Evolutionary conservation across 2,113 vertebrate genomes (phyloP), one percentile per base, ranked within the genome.

Genomic region (Gadus chalcogrammus): DNA sequence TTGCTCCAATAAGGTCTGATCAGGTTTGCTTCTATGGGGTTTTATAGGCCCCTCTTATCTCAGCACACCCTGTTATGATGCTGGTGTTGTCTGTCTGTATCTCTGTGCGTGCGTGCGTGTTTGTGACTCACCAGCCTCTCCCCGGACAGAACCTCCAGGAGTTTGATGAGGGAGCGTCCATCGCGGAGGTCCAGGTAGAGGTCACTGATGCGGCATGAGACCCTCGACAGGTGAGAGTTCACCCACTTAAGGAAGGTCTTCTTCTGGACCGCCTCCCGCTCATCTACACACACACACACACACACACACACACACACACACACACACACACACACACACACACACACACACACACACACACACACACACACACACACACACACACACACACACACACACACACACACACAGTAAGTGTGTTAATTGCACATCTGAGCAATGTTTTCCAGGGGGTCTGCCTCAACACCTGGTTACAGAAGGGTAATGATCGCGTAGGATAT

Each of bases 211-310:
- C 95, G 88, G 82, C 95, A 95, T 74, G 95, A 96, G 16, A 96
- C 94, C 0, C 95, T 93, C 55, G 95, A 92, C 70, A 96, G 83
- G 85, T 96, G 95, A 16, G 95, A 96, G 79, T 96, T 96, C 61
- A 96, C 95, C 95, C 95, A 96, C 81, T 96, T 96, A 1, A 94
- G 96, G 86, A 96, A 96, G 70, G 95, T 96, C 87, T 96, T 96
- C 91, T 96, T 96, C 87, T 96, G 95, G 75, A 96, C 95, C 0
- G 95, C 95, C 84, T 96, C 95, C 22, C 95, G 93, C 72, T 95
- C 95, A 89, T 96, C 94, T 96, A 83, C 48, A 31, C 13, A 22
- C 16, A 22, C 5, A 42, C 38, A 27, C 17, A 22, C 20, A 62
- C 61, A 62, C 20, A 62, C 61, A 62, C 61, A 62, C 20, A 62